Evolutionary conservation across 92 coral and sea anemone species (phyloP), one percentile per base, ranked within the genome.

Genomic region (Isaurus tuberculatus): DNA sequence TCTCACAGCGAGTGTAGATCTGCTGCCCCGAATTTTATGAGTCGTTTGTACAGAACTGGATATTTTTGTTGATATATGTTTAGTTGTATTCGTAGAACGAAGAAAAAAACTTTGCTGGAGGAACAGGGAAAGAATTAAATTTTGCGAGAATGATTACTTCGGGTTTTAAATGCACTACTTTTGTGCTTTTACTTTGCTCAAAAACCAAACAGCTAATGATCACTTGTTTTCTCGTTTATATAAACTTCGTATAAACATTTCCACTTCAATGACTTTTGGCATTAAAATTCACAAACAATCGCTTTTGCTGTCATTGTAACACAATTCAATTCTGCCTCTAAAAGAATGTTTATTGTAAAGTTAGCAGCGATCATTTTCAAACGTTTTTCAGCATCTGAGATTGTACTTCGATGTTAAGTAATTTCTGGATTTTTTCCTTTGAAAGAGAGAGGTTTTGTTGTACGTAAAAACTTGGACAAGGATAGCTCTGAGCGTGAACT

Each of bases 281-380:
- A 77, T 57, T 77, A 58, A 77, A 77, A 77, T 77, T 77, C 69
- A 32, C 68, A 60, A n/a, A 57, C 81, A 57, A 55, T 33, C 31
- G 68, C 64, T 34, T 58, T 71, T 11, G 60, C 69, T 57, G 69
- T 25, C 82, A 61, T 53, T 25, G 69, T 77, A 30, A 10, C 80
- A 74, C 51, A 17, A 51, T 74, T 32, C 80, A 49, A 49, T 30
- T n/a, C 22, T 55, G 80, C 66, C 25, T 33, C 30, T 32, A 34
- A 40, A 77, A 34, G 82, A 60, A 61, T 77, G 82, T 34, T 58
- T 77, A 34, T 77, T 65, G 42, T 77, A 20, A 20, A 57, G 70
- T 36, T 6, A 34, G 3, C 68, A 17, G 69, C 23, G 51, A n/a
- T 20, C 8, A 31, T 27, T 9, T 75, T 20, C 19, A 36, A 31